Evolutionary conservation across 2,797 vertebrate genomes (phyloP).

Genomic region (Nothura maculosa): DNA sequence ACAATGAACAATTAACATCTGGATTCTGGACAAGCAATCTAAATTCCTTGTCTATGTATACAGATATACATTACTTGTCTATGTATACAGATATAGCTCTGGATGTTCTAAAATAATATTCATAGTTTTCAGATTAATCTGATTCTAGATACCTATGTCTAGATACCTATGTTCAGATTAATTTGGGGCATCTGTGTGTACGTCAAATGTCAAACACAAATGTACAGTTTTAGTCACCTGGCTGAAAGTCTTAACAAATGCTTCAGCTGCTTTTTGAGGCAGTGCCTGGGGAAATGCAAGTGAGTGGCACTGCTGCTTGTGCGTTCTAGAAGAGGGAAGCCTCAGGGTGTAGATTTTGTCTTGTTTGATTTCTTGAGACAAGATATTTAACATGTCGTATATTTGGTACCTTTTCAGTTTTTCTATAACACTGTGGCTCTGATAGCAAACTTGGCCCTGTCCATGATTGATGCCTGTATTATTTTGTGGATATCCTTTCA

Average conservation of each 20-base stretch:
- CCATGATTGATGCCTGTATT: constrained; percentile 94
- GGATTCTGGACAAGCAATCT: neutral
- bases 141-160: neutral
- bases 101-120: neutral
- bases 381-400: constrained; percentile 31
- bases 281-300: neutral
- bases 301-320: neutral
- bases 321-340: neutral
- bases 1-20: neutral
- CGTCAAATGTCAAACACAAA: neutral
- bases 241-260: neutral
- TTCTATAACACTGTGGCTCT: constrained; percentile 89
- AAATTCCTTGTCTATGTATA: neutral
- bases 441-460: constrained; percentile 91
- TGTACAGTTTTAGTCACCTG: neutral
- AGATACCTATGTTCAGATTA: neutral
- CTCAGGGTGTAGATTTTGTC: neutral
- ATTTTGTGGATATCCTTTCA: constrained; percentile 99
- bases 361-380: neutral
- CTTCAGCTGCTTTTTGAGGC: neutral
- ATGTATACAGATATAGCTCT: neutral
- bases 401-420: constrained; percentile 84
- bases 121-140: neutral
- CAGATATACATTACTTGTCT: neutral
- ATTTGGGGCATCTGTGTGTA: neutral